Evolutionary conservation across 2,888 invertebrate species (phyloP), one percentile per base, ranked within the genome.

Genomic region (Ochlodes sylvanus): DNA sequence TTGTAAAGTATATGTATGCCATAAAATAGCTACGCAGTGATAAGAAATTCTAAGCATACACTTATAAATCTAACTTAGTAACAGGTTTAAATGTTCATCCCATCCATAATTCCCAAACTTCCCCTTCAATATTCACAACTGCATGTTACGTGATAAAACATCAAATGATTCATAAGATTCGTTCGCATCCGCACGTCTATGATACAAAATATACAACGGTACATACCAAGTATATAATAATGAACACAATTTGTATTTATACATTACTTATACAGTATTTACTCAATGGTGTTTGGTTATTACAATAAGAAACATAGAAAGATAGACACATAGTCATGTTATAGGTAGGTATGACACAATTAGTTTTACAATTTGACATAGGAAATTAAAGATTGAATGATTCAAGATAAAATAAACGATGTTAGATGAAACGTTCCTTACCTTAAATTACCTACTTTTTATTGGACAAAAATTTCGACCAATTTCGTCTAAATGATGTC

Each of bases 161-260:
- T 56, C 56, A 19, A 64, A 64, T 64, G 34, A 56, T 52, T 66
- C 66, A 66, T 66, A 66, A 66, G 66, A 60, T 60, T 42, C 17
- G 54, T 60, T 42, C 32, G 42, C 41, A 15, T 69, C 64, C 69
- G 55, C 71, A 76, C 71, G 69, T 6, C 52, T 85, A 83, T 83
- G 65, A 81, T 88, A 88, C 84, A 88, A 76, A 86, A 85, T 87
- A 79, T 88, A 89, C 88, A 89, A 77, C 79, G 79, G 74, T 71
- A 79, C 79, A 85, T 83, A 77, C 78, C 76, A 79, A 80, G 83
- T 77, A 77, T 82, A 86, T 86, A 83, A 84, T 87, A 86, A 88
- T 90, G 90, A 90, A 90, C 90, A 90, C 90, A 90, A 85, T 86
- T 57, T 52, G 50, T 69, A 67, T 70, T 57, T 63, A 67, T 56